Evolutionary conservation across 1,140 invertebrate genomes (phyloP).

Genomic region (Hyphantria cunea): DNA sequence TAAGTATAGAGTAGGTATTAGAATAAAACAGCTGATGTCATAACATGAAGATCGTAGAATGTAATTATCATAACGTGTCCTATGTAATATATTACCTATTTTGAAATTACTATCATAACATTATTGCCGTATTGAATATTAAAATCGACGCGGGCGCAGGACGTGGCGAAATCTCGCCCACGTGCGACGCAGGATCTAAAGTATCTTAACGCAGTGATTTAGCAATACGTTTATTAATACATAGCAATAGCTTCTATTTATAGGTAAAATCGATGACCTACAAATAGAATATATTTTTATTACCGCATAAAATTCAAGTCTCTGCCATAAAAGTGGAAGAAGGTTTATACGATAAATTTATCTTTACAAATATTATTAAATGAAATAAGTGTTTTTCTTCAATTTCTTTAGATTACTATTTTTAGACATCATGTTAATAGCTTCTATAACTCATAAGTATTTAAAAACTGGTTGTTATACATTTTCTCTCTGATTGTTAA

Average conservation of each 20-base stretch:
- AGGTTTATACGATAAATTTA: neutral
- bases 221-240: too few species aligned
- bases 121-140: constrained; percentile 22
- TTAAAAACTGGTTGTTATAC: too few species aligned
- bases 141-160: constrained; percentile 15
- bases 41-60: too few species aligned
- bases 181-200: constrained; percentile 20
- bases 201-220: neutral
- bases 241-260: neutral
- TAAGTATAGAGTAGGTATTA: too few species aligned
- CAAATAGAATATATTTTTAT: constrained; percentile 7
- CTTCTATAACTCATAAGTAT: too few species aligned
- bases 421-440: too few species aligned
- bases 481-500: too few species aligned
- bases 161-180: constrained; percentile 32
- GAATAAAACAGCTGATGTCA: too few species aligned
- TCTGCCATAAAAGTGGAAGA: neutral
- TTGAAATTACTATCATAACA: constrained; percentile 17
- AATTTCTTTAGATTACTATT: too few species aligned
- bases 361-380: too few species aligned
- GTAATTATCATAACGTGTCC: too few species aligned
- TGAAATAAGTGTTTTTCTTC: too few species aligned
- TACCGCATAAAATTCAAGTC: constrained; percentile 3
- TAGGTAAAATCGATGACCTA: constrained; percentile 6
- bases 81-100: neutral